These are phyloP conservation scores for Perodicticus potto DNA, from an alignment of 2,797 vertebrate species.

Conservation along the genomic window DNA sequence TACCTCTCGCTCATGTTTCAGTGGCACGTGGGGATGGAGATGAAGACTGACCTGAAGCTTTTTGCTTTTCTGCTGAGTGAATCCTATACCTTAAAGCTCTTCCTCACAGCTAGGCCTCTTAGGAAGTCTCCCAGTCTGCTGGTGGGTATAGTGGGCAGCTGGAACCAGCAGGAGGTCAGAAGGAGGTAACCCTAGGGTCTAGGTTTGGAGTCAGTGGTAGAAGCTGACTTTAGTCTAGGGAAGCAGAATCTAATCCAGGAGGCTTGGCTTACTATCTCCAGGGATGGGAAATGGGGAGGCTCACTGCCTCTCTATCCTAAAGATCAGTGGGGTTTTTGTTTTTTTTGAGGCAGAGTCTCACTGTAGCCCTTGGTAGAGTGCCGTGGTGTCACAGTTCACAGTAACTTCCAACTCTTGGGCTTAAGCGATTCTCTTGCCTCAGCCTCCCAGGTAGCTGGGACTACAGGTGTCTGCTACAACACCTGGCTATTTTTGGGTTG, in stretches of 20 bases:
- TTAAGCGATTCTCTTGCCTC: too few species aligned
- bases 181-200: background rate
- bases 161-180: background rate
- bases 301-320: background rate
- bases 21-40: background rate
- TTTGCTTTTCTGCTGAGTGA: constrained; percentile 57
- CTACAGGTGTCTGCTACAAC: too few species aligned
- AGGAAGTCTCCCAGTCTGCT: constrained; percentile 45
- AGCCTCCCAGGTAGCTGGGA: too few species aligned
- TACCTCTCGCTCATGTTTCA: background rate
- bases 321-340: background rate
- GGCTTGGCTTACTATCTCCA: background rate
- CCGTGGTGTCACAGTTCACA: too few species aligned
- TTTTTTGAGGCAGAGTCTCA: too few species aligned
- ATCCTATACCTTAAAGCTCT: constrained; percentile 50
- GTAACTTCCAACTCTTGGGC: too few species aligned
- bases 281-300: background rate
- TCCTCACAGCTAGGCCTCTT: constrained; percentile 33
- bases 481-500: too few species aligned
- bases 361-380: too few species aligned
- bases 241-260: constrained; percentile 17
- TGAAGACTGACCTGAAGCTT: constrained; percentile 34
- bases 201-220: background rate
- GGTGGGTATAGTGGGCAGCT: background rate
- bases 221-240: constrained; percentile 35